Evolutionary conservation across 2,113 vertebrate genomes (phyloP).

Genomic region (Gallinago jamesoni): DNA sequence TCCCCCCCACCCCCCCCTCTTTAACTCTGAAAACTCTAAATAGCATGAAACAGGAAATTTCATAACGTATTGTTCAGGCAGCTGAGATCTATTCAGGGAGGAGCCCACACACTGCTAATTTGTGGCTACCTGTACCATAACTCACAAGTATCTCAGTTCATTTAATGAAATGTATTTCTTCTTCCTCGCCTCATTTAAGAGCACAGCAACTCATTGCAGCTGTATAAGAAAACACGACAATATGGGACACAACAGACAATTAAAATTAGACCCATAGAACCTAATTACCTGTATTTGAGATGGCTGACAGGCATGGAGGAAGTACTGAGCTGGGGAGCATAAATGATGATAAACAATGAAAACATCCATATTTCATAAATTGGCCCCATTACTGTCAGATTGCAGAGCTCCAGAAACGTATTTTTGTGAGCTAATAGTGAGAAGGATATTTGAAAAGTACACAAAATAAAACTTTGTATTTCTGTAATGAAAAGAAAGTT

Average conservation of each 20-base stretch:
- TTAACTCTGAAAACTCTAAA: neutral
- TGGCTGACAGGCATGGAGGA: neutral
- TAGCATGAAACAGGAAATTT: slow-evolving; percentile 1
- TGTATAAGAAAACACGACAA: neutral
- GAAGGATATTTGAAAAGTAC: neutral
- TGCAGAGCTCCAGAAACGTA: neutral
- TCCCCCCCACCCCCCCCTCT: accelerated
- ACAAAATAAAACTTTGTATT: neutral
- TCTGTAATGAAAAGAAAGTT: neutral
- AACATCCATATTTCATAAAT: neutral
- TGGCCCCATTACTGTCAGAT: neutral
- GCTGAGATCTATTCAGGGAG: neutral
- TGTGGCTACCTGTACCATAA: neutral
- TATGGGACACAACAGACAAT: neutral
- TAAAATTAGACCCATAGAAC: neutral
- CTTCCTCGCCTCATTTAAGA: neutral
- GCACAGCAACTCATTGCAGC: neutral
- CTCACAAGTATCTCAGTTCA: neutral
- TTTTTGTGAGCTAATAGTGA: neutral
- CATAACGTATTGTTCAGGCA: neutral
- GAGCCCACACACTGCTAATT: neutral
- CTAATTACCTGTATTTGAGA: neutral
- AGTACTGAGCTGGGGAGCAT: neutral
- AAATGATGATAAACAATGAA: neutral
- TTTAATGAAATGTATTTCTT: slow-evolving; percentile 14